A percentile compares a stretch with the other conserved stretches of the same genome.
These are phyloP conservation scores for Galeruca laticollis DNA, from an alignment of 2,888 invertebrate genomes.

Conservation along the genomic window DNA sequence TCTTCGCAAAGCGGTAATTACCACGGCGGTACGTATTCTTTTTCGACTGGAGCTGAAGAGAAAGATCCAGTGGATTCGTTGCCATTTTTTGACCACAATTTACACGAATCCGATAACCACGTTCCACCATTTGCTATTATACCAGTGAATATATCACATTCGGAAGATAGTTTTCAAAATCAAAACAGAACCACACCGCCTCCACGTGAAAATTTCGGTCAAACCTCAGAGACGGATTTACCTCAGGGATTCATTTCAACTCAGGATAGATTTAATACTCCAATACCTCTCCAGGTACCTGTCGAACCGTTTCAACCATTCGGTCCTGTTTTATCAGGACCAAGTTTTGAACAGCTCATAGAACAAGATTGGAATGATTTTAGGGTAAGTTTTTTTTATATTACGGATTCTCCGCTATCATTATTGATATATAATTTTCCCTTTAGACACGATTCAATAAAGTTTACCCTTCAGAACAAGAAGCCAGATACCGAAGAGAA, in stretches of 20 bases:
- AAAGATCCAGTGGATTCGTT: not conserved
- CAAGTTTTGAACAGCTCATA: conserved; percentile 71
- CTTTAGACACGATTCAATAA: conserved; percentile 57
- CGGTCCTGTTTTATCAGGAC: not conserved
- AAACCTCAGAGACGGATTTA: not conserved
- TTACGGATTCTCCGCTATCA: not conserved
- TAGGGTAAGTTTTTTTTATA: conserved; percentile 71
- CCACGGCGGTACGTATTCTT: not conserved
- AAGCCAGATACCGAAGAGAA: conserved; percentile 59
- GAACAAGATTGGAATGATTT: conserved; percentile 82
- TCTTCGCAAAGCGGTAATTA: not conserved
- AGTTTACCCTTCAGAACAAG: conserved; percentile 57
- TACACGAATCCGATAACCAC: not conserved
- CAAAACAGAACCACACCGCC: not conserved
- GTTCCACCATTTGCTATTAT: conserved; percentile 14
- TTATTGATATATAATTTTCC: conserved; percentile 13
- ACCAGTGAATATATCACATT: conserved; percentile 3
- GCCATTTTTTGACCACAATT: conserved; percentile 12
- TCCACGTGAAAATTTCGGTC: not conserved
- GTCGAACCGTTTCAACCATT: not conserved
- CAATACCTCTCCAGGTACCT: not conserved
- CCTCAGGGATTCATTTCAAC: not conserved
- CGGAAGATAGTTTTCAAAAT: not conserved
- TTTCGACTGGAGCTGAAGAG: not conserved
- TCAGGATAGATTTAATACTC: not conserved